A percentile compares a stretch with the other conserved stretches of the same genome.
phyloP scores from a whole-genome alignment of 2,113 vertebrate genomes.

The Cyprinodon variegatus region DNA sequence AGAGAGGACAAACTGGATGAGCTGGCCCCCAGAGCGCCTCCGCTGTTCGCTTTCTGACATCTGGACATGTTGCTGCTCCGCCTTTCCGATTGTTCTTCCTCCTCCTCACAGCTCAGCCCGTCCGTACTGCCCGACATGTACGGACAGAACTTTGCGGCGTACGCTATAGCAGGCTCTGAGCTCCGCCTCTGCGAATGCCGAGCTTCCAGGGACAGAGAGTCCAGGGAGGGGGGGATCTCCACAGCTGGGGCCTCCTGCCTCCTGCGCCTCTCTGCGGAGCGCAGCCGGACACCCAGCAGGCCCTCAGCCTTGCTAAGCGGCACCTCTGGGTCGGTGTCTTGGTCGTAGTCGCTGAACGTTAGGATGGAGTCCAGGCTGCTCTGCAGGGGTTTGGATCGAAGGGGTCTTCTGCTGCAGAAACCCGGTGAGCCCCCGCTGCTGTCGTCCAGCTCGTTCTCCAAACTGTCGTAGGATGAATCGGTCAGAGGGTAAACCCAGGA shows the following conservation, averaged over 20 bases:
- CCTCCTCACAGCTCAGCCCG: conserved; percentile 63
- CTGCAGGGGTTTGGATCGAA: conserved; percentile 79
- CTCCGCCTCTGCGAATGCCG: conserved; percentile 76
- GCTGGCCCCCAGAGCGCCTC: conserved; percentile 79
- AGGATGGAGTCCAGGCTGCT: conserved; percentile 92
- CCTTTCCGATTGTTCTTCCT: conserved; percentile 57
- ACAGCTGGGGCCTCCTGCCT: not conserved
- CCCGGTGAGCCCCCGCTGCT: conserved; percentile 76
- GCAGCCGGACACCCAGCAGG: not conserved
- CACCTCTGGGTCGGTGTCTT: conserved; percentile 72
- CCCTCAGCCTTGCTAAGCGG: not conserved
- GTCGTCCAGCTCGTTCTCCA: conserved; percentile 89
- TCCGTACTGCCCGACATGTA: conserved; percentile 74
- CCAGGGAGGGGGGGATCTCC: conserved; percentile 25
- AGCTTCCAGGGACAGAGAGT: conserved; percentile 50
- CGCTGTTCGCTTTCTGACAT: not conserved
- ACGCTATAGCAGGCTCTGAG: conserved; percentile 86
- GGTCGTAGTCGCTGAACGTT: conserved; percentile 88
- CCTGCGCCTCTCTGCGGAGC: conserved; percentile 32
- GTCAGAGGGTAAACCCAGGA: conserved; percentile 86
- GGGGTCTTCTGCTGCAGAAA: conserved; percentile 72
- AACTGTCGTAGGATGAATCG: conserved; percentile 94
- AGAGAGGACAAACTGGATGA: conserved; percentile 85
- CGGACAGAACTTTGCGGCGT: conserved; percentile 51
- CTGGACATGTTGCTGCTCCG: not conserved